Evolutionary conservation across 2,888 invertebrate species (phyloP), one percentile per base, ranked within the genome.

Genomic region (Cryptocephalus moraei): DNA sequence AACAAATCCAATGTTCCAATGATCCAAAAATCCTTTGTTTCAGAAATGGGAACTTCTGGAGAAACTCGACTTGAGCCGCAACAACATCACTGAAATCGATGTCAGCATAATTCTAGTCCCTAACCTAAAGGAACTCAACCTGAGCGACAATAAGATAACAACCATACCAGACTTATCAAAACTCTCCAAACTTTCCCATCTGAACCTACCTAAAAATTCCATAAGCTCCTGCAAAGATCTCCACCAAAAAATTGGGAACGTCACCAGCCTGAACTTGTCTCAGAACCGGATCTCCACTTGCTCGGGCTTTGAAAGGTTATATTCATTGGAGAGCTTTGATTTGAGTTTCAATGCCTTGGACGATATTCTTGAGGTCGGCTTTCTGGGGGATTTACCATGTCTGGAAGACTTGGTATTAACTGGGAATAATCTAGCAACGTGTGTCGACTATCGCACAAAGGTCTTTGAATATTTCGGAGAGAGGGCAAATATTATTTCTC

Each of bases 371-470:
- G 91, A 93, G 66, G 84, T 94, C 0, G 80, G 81, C 56, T 75
- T 85, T 67, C 77, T 95, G 41, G 84, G 88, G 34, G 78, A 79
- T 50, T 71, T 97, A 39, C 94, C 94, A 0, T 87, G 91, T 62
- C 71, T 97, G 45, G 93, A 93, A 66, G 81, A 84, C 68, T 72
- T 96, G n/a, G 78, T 84, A 63, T 72, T 96, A 41, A 87, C 86
- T 0, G 93, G 92, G 0, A 96, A 96, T 73, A 88, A 89, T 11
- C 85, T 96, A 0, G 89, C 93, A 0, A 80, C 85, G 1, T 77
- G 82, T 45, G 80, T 86, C 64, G 95, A 96, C 72, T 96, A 94
- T 64, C 79, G 96, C 59, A 85, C 91, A 0, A 88, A 90, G 63
- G 88, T 93, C 2, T 74, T 96, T 55, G 89, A 92, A 60, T 81